Percentiles rank a stretch among this genome's conserved stretches.
Conservation (phyloP, 2,113 vertebrate species). For the Ancistrus triradiatus region DNA sequence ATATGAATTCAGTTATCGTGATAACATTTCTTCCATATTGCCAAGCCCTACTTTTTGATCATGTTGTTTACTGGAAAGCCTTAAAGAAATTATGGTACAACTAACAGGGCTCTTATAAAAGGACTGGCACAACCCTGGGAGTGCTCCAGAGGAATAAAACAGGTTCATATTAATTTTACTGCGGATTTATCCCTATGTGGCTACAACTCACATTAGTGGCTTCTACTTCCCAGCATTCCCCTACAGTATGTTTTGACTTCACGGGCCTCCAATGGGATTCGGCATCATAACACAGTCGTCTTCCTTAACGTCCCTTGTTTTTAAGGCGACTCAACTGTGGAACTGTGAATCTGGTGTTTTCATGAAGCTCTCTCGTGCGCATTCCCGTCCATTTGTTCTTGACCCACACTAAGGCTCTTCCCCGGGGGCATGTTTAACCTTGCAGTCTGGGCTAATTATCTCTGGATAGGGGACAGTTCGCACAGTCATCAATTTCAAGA, state of each 20-base stretch:
- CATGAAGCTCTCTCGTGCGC: slow-evolving; percentile 11
- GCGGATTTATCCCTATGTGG: not conserved
- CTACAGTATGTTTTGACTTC: not conserved
- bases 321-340: not conserved
- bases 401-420: slow-evolving; percentile 48
- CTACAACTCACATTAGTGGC: not conserved
- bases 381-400: slow-evolving; percentile 49
- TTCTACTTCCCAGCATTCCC: too few species aligned
- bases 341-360: slow-evolving; percentile 3
- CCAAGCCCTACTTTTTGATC: too few species aligned
- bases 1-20: too few species aligned
- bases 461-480: slow-evolving; percentile 62
- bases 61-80: not conserved
- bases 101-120: not conserved
- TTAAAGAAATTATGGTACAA: not conserved
- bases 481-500: slow-evolving; percentile 62
- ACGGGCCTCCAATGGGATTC: not conserved
- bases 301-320: not conserved
- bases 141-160: not conserved
- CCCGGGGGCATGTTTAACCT: slow-evolving; percentile 56
- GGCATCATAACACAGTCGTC: not conserved
- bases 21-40: too few species aligned
- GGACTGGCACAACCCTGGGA: not conserved
- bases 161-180: slow-evolving; percentile 1
- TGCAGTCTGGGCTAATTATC: slow-evolving; percentile 63